Evolutionary conservation across 2,888 invertebrate species (phyloP).

Genomic region (Hoplodrina blanda): DNA sequence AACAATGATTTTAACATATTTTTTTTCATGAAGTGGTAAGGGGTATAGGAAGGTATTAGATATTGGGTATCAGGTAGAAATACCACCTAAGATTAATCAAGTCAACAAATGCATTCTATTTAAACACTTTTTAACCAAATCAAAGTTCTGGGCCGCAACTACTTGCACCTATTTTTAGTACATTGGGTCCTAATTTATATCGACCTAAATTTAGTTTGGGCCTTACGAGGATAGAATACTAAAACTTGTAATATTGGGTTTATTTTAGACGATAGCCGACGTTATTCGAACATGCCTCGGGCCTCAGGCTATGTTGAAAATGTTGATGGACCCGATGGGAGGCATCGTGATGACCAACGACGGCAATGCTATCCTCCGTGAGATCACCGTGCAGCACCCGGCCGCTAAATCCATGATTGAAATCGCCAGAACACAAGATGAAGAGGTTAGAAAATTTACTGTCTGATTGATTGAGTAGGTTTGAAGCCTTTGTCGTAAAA

Average conservation of each 20-base stretch:
- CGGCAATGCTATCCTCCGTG: slow-evolving; percentile 99
- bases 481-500: slow-evolving; percentile 32
- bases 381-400: slow-evolving; percentile 99
- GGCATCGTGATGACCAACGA: slow-evolving; percentile 99
- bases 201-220: too few relatives aligned
- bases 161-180: too few relatives aligned
- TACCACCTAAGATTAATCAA: too few relatives aligned
- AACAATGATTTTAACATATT: too few relatives aligned
- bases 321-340: slow-evolving; percentile 99
- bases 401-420: slow-evolving; percentile 99
- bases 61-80: too few relatives aligned
- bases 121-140: too few relatives aligned
- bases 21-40: too few relatives aligned
- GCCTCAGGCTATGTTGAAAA: slow-evolving; percentile 99
- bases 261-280: slow-evolving; percentile 98
- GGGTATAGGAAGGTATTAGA: too few relatives aligned
- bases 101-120: too few relatives aligned
- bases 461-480: slow-evolving; percentile 13
- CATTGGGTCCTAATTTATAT: too few relatives aligned
- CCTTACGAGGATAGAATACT: too few relatives aligned
- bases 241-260: slow-evolving; percentile 65
- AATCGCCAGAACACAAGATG: slow-evolving; percentile 99
- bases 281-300: slow-evolving; percentile 99
- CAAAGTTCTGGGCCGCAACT: too few relatives aligned
- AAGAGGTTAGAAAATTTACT: slow-evolving; percentile 93